Base-by-base conservation (phyloP, 2,113 vertebrate genomes). In the Podilymbus podiceps region DNA sequence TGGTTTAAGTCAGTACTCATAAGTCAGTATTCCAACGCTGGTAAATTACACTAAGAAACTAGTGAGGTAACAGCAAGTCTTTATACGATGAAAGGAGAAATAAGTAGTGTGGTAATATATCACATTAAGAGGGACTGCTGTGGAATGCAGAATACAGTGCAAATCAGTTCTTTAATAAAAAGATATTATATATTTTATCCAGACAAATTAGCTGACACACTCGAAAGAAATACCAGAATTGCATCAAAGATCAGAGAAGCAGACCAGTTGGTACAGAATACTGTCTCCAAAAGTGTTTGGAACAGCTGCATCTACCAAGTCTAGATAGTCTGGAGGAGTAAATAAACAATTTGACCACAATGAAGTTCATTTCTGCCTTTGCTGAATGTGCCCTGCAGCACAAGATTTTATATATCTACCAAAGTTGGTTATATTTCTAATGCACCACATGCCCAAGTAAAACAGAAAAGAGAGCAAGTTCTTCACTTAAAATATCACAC, bases 1-100 rank as follows among this genome's bases (percentile, higher is more conserved):
- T 98, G 92, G 33, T 96, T 97, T 93, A 97, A 93, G 68, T 89
- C 88, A 68, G 77, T 90, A 94, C 74, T 97, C 79, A 5, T 97
- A 97, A 97, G 85, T 97, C 91, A 97, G 89, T 76, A 40, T 67
- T 64, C 66, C 82, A 95, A 95, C 44, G 5, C 68, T 87, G 69
- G 92, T 80, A 90, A 96, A 87, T 97, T 97, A 88, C 44, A 73
- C 44, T 89, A 95, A 85, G 88, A 89, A 97, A 84, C 71, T 91
- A 94, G 92, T 86, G 93, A 96, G 67, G 93, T 77, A 97, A 95
- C 71, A 96, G 86, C 73, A 87, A 82, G 85, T 83, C 90, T 85
- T 56, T 92, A 94, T 95, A 94, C 11, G 95, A 97, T 90, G 96
- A 71, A 92, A 94, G 86, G 88, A 76, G 85, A 95, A 95, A 28